Conservation (phyloP, 2,113 vertebrate species). For the Cygnus buccinator region DNA sequence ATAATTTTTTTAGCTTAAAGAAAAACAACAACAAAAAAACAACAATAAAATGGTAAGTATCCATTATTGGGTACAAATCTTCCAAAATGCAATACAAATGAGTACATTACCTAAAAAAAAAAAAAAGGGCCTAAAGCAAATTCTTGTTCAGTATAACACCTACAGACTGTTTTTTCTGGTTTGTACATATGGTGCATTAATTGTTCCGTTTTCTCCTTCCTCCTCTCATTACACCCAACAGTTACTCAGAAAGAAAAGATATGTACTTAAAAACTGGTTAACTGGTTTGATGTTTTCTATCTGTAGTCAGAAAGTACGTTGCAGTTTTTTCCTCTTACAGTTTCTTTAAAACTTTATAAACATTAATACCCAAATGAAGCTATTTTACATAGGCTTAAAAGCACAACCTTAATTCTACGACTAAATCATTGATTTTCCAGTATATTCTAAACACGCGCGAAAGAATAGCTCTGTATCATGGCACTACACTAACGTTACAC, state of each 20-base stretch:
- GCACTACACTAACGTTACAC: not conserved
- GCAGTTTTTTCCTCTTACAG: not conserved
- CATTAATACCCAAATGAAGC: not conserved
- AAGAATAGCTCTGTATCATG: not conserved
- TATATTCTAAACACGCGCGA: not conserved
- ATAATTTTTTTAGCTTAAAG: not conserved
- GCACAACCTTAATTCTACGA: not conserved
- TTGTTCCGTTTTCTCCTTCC: not conserved
- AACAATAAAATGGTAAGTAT: not conserved
- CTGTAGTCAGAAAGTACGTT: not conserved
- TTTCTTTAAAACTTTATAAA: not conserved
- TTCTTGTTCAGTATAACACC: not conserved
- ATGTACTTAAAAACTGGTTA: not conserved
- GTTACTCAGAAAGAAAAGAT: not conserved
- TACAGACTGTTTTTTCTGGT: not conserved
- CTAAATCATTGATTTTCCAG: not conserved
- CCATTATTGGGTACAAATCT: not conserved
- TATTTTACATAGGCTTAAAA: not conserved
- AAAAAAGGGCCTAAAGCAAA: not conserved
- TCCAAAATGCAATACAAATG: not conserved
- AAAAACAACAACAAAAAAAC: not conserved
- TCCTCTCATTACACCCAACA: not conserved
- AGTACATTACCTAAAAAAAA: not conserved
- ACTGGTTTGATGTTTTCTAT: not conserved
- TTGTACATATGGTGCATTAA: conserved; percentile 1